Percentiles rank a stretch among this genome's conserved stretches.
Conservation (phyloP, 2,888 invertebrate genomes). For the Ormia ochracea region DNA sequence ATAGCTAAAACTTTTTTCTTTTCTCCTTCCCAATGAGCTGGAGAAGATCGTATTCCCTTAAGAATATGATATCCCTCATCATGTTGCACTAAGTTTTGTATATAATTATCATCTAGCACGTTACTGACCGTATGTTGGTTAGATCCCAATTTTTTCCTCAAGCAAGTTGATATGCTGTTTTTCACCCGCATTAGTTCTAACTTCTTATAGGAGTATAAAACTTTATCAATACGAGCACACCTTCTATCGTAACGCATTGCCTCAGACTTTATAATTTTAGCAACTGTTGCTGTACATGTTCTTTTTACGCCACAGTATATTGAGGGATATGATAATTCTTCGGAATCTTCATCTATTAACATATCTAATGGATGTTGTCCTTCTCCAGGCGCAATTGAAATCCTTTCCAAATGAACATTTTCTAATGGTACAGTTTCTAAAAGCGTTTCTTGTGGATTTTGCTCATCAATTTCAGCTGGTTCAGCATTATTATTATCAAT, state of each 20-base stretch:
- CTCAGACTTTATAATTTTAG: conserved; percentile 46
- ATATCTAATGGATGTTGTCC: conserved; percentile 35
- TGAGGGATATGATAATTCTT: conserved; percentile 47
- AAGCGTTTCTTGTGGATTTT: conserved; percentile 44
- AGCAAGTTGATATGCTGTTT: conserved; percentile 37
- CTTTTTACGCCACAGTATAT: conserved; percentile 40
- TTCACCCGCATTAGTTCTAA: conserved; percentile 37
- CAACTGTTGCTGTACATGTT: not conserved
- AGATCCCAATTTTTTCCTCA: conserved; percentile 26
- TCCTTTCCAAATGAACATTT: conserved; percentile 23
- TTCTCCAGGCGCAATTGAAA: conserved; percentile 53
- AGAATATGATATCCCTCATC: conserved; percentile 41
- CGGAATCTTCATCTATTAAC: conserved; percentile 47
- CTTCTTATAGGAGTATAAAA: conserved; percentile 50
- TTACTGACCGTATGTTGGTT: conserved; percentile 1
- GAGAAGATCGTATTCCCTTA: conserved; percentile 49
- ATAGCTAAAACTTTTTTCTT: conserved; percentile 45
- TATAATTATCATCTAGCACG: conserved; percentile 25
- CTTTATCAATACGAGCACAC: conserved; percentile 50
- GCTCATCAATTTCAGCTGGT: not conserved
- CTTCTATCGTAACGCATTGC: conserved; percentile 49
- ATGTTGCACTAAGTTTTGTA: conserved; percentile 35
- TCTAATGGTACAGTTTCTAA: conserved; percentile 48
- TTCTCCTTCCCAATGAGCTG: conserved; percentile 61
- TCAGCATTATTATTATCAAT: not conserved